Base-by-base conservation (phyloP, 2,797 vertebrate species). In the Neostethus bicornis region DNA sequence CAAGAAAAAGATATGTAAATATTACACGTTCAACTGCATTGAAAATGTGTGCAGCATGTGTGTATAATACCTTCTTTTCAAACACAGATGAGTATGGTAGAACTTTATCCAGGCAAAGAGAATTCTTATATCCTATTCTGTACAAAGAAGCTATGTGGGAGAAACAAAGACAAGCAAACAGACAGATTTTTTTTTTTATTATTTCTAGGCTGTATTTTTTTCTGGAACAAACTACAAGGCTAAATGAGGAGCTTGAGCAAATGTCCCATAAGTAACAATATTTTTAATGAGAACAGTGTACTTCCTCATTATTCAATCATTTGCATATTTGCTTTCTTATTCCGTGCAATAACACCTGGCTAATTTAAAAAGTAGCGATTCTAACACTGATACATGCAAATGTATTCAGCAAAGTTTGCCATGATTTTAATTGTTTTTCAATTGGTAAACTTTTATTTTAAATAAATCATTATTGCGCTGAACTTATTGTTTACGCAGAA, bases 31-130 rank as follows among this genome's bases (percentile, higher is more conserved):
- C 32, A 52, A 17, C 37, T 53, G 8, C 38, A 26, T 51, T 13
- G 46, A 47, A 13, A 8, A 32, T 48, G 46, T 44, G 42, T 34
- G 31, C 13, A 14, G 32, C 7, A 16, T 3, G 31, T 38, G 61
- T 37, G 12, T 21, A 9, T 14, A 37, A 25, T 74, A 92, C 91
- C 91, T 90, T 89, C 61, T 82, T 91, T 54, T 91, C 81, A 16
- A 89, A 89, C 61, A 97, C 80, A 35, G 96, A 94, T 0, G 96
- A 94, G 76, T 94, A 95, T 0, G 94, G 95, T 79, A 99, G 84
- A 51, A 98, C 81, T 76, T 92, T 93, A 83, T 95, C 94, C 84
- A 96, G 69, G 55, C 86, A 84, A 42, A 88, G 85, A 57, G 85
- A 80, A 77, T 93, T 93, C 49, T 91, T 77, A 61, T 92, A 93